These are phyloP conservation scores for Pangasianodon hypophthalmus DNA, from an alignment of 2,113 vertebrate species.

Conservation along the genomic window DNA sequence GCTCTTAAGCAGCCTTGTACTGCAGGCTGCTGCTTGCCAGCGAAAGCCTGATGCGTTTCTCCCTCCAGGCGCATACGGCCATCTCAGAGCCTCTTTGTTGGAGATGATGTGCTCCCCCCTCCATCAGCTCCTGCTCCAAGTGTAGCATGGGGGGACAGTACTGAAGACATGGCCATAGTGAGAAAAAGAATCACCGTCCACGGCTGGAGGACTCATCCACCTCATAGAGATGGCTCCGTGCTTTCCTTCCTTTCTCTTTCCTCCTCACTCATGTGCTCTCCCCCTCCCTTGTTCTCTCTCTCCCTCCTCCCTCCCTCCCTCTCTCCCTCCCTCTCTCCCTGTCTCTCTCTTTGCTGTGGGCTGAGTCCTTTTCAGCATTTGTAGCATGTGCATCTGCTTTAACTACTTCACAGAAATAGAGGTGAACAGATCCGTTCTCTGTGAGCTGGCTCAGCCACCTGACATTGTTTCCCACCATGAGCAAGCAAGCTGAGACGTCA, in stretches of 20 bases:
- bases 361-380: slow-evolving; percentile 54
- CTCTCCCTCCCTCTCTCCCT: slow-evolving; percentile 27
- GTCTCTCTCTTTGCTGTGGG: slow-evolving; percentile 58
- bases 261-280: not conserved
- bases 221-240: slow-evolving; percentile 44
- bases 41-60: slow-evolving; percentile 76
- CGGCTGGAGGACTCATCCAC: slow-evolving; percentile 65
- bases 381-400: slow-evolving; percentile 59
- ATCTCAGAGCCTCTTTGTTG: slow-evolving; percentile 77
- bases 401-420: slow-evolving; percentile 62
- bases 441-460: slow-evolving; percentile 65
- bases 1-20: slow-evolving; percentile 69
- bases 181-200: slow-evolving; percentile 63
- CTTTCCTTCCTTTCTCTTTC: slow-evolving; percentile 58
- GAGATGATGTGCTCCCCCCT: slow-evolving; percentile 59
- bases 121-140: slow-evolving; percentile 60
- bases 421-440: slow-evolving; percentile 67
- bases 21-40: slow-evolving; percentile 79
- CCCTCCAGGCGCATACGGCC: slow-evolving; percentile 72
- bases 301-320: slow-evolving; percentile 55
- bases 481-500: slow-evolving; percentile 59
- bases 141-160: slow-evolving; percentile 50
- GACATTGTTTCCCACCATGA: slow-evolving; percentile 55
- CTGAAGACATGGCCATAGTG: slow-evolving; percentile 64
- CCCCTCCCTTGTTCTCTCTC: slow-evolving; percentile 44